Evolutionary conservation across 2,888 invertebrate genomes (phyloP).

Genomic region (Hypomecis atomaria): DNA sequence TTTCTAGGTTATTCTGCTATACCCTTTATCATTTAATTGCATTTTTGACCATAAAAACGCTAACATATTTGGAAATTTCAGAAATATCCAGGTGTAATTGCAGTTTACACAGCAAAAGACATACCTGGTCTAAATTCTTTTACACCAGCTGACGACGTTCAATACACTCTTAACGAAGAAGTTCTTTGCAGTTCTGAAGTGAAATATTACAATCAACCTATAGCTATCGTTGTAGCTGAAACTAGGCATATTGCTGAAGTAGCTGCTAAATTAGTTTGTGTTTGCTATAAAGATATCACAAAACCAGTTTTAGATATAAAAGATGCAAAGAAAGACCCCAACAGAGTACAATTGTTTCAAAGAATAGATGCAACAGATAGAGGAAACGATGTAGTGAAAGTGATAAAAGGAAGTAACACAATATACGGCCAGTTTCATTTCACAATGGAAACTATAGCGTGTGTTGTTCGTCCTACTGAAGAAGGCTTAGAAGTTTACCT

Average conservation of each 20-base stretch:
- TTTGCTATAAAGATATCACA: constrained; percentile 75
- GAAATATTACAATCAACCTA: constrained; percentile 86
- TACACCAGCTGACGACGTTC: constrained; percentile 50
- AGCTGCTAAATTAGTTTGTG: constrained; percentile 82
- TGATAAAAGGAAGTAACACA: constrained; percentile 44
- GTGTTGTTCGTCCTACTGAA: constrained; percentile 85
- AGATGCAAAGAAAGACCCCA: constrained; percentile 25
- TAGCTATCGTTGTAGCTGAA: constrained; percentile 87
- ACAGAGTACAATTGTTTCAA: constrained; percentile 15
- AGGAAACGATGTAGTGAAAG: constrained; percentile 25
- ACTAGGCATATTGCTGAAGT: constrained; percentile 77
- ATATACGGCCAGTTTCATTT: constrained; percentile 85
- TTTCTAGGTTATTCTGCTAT: too few relatives aligned
- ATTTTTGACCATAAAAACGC: not conserved
- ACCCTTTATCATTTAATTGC: too few relatives aligned
- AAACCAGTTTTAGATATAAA: constrained; percentile 45
- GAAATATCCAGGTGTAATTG: constrained; percentile 86
- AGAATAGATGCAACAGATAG: constrained; percentile 28
- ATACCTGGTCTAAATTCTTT: constrained; percentile 87
- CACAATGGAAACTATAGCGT: constrained; percentile 86
- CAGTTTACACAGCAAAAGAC: constrained; percentile 86
- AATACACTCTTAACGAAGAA: constrained; percentile 61
- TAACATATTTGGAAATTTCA: constrained; percentile 57
- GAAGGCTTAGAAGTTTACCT: constrained; percentile 86
- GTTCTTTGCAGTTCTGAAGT: constrained; percentile 80